Base-by-base conservation (phyloP, 2,797 vertebrate species). In the Coregonus sp. region DNA sequence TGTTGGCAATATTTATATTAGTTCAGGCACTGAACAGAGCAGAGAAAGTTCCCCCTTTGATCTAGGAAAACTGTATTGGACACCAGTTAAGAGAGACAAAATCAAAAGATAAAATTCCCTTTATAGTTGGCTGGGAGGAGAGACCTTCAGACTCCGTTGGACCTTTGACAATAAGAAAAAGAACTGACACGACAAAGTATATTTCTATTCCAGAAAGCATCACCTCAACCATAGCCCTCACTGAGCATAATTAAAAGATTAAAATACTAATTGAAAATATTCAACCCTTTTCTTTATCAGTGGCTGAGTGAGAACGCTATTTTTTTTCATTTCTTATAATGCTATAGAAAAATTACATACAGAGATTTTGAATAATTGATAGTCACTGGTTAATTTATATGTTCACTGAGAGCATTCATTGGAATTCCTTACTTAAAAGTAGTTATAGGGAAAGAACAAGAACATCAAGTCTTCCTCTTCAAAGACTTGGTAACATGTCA, bases 91-190 rank as follows among this genome's bases (percentile, higher is more conserved):
- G 67, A 81, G 70, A 78, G 83, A 82, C 78, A 74, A 78, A 86
- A 82, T 84, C 83, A 86, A 84, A 83, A 83, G 81, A 80, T 82
- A 77, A 81, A 85, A 86, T 82, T 82, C 79, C 52, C 79, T 86
- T 81, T 86, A 61, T 84, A 80, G 75, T 87, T 80, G 66, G 54
- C 67, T 70, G 71, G 54, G 33, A 80, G 61, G 76, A 56, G 14
- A 56, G 63, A 80, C 70, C 78, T 79, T 76, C 73, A 78, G 78
- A 78, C 56, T 76, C 29, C 56, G 20, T 47, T 75, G 75, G 80
- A 77, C 80, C 61, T 77, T 77, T 51, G 76, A 84, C 76, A 84
- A 85, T 72, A 59, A 68, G 50, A 67, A 29, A 20, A 65, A 3
- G 15, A n/a, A 59, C 56, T n/a, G 56, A 20, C 56, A 20, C 11